These are phyloP conservation scores for Cyclina sinensis DNA, from an alignment of 1,140 invertebrate species.

Conservation along the genomic window DNA sequence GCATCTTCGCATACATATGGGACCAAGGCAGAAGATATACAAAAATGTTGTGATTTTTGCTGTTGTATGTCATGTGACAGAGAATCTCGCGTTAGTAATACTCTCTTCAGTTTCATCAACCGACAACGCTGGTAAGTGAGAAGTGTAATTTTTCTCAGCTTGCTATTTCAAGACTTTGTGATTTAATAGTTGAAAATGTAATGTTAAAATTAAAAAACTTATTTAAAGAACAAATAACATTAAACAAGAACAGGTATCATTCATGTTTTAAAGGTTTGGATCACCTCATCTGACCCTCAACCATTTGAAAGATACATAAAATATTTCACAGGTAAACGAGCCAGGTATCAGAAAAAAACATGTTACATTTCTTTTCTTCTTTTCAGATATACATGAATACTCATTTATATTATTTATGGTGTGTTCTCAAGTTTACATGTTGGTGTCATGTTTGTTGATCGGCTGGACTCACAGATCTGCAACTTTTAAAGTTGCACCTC, in stretches of 20 bases:
- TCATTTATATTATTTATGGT: constrained; percentile 96
- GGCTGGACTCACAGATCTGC: constrained; percentile 86
- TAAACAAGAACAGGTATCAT: no score
- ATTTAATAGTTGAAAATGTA: no score
- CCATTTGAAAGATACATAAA: no score
- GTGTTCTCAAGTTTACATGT: constrained; percentile 95
- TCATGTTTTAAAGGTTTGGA: no score
- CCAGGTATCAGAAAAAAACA: not conserved
- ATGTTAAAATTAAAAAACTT: no score
- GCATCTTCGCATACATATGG: constrained; percentile 87
- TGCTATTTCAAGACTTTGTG: no score
- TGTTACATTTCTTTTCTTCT: constrained; percentile 65
- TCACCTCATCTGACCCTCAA: no score
- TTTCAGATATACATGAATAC: constrained; percentile 94
- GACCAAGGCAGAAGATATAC: constrained; percentile 85
- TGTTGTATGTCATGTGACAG: constrained; percentile 92
- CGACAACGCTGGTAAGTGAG: constrained; percentile 92
- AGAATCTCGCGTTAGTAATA: constrained; percentile 93
- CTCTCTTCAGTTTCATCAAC: constrained; percentile 96
- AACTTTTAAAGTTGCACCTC: constrained; percentile 21
- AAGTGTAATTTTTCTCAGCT: no score
- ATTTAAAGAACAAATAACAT: no score
- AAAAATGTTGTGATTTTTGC: constrained; percentile 90
- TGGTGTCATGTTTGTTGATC: constrained; percentile 89
- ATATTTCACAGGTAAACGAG: no score